Percentiles rank a stretch among this genome's conserved stretches.
Conservation (phyloP, 2,797 vertebrate species). For the Buphagus erythrorhynchus region DNA sequence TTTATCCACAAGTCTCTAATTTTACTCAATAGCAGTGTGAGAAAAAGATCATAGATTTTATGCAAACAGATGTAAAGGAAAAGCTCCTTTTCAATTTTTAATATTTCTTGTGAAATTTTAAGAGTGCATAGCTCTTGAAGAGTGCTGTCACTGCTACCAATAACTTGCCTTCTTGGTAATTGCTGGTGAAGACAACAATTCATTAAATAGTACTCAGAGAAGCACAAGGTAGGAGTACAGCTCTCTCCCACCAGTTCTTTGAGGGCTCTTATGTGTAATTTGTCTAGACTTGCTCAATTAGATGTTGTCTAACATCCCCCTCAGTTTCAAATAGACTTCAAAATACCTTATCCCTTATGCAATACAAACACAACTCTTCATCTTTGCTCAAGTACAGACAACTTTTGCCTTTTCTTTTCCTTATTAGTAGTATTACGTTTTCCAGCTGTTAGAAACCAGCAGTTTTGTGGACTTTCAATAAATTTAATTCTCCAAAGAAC, state of each 20-base stretch:
- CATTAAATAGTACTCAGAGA: neutral
- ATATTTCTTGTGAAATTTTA: neutral
- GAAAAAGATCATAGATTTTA: neutral
- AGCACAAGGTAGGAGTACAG: neutral
- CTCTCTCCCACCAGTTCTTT: neutral
- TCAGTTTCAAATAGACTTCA: neutral
- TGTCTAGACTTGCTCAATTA: constrained; percentile 2
- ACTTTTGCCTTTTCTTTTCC: neutral
- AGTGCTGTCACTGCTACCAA: neutral
- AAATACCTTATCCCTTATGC: neutral
- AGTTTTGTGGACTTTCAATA: neutral
- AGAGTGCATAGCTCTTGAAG: neutral
- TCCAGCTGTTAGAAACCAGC: neutral
- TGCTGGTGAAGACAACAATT: neutral
- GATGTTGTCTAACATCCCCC: neutral
- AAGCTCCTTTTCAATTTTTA: neutral
- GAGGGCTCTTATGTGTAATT: neutral
- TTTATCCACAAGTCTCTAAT: neutral
- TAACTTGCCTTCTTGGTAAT: neutral
- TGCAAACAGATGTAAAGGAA: neutral
- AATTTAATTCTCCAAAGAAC: neutral
- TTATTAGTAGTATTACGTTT: neutral
- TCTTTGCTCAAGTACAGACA: neutral
- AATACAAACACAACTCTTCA: neutral
- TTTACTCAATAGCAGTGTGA: neutral